Evolutionary conservation across 2,888 invertebrate species (phyloP).

Genomic region (Salticus scenicus): DNA sequence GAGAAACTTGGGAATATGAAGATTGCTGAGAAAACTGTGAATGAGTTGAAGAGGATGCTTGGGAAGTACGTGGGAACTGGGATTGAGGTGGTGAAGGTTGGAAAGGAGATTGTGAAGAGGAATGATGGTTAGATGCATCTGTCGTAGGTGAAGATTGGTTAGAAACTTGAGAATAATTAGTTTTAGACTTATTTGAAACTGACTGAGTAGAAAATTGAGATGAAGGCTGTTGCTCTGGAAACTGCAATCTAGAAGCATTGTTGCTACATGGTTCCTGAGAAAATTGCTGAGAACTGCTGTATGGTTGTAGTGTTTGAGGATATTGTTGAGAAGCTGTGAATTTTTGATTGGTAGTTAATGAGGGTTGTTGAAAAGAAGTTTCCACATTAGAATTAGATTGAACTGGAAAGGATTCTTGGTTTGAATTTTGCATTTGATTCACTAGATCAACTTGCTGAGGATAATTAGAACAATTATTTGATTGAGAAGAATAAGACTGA

Average conservation of each 20-base stretch:
- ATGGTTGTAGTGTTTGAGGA: slow-evolving; percentile 36
- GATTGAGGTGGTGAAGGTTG: slow-evolving; percentile 53
- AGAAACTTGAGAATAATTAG: slow-evolving; percentile 39
- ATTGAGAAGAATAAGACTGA: slow-evolving; percentile 36
- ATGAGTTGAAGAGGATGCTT: slow-evolving; percentile 21
- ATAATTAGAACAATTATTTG: slow-evolving; percentile 16
- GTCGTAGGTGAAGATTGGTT: slow-evolving; percentile 26
- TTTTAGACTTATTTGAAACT: slow-evolving; percentile 6
- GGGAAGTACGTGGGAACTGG: slow-evolving; percentile 40
- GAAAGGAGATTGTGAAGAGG: slow-evolving; percentile 31
- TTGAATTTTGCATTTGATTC: slow-evolving; percentile 29
- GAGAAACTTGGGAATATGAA: slow-evolving; percentile 21
- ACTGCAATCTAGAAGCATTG: background rate
- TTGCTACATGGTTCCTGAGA: slow-evolving; percentile 28
- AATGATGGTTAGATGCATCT: slow-evolving; percentile 24
- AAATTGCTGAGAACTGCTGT: slow-evolving; percentile 22
- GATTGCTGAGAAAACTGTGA: slow-evolving; percentile 20
- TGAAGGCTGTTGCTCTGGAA: slow-evolving; percentile 26
- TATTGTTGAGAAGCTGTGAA: slow-evolving; percentile 32
- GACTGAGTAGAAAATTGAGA: slow-evolving; percentile 30
- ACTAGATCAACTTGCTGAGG: slow-evolving; percentile 32
- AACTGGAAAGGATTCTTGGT: slow-evolving; percentile 33
- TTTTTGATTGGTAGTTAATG: slow-evolving; percentile 38
- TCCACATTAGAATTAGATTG: slow-evolving; percentile 45
- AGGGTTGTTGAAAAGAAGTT: slow-evolving; percentile 17